Evolutionary conservation across 35 echinoderm and acorn worm species (phyloP), one percentile per base, ranked within the genome.

Genomic region (Heliocidaris erythrogramma): DNA sequence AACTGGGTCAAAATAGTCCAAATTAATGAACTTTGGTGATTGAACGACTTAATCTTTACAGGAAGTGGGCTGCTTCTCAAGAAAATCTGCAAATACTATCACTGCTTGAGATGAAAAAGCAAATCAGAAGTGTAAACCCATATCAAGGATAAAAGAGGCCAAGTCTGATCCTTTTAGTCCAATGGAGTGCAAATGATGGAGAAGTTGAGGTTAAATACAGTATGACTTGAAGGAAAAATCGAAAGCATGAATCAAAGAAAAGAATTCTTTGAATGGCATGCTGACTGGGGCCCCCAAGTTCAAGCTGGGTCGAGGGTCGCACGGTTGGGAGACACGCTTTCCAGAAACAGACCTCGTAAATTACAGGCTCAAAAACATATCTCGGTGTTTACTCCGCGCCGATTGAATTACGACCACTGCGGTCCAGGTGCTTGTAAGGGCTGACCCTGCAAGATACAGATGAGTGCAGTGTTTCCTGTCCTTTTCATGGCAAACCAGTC

Each of bases 371-470:
- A 89, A 89, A 89, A 89, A 32, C 31, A 47, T 47, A 47, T 24
- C 47, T 32, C 13, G 87, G 87, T 89, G 87, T 89, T 89, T 89
- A 89, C 87, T 89, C 87, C 47, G 30, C 31, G 87, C 31, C 47
- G 87, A 89, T 89, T 89, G 87, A 89, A 89, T 89, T 89, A 89
- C 87, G 87, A 89, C 87, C 87, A 89, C 87, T 89, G 87, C 47
- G 32, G 87, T 48, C 87, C 87, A 48, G 87, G 87, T 13, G 16
- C 31, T 89, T 89, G 31, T 32, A 32, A 5, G 87, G 87, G 31
- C 31, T 32, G 30, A 89, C 87, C 87, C 69, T n/a, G 27, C 65
- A 7, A 78, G 65, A 78, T 31, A 89, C 87, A 47, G 87, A 31
- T 89, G 87, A 89, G 7, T 89, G 1, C 29, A 35, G 32, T 18